Evolutionary conservation across 2,113 vertebrate genomes (phyloP).

Genomic region (Crotalus tigris): DNA sequence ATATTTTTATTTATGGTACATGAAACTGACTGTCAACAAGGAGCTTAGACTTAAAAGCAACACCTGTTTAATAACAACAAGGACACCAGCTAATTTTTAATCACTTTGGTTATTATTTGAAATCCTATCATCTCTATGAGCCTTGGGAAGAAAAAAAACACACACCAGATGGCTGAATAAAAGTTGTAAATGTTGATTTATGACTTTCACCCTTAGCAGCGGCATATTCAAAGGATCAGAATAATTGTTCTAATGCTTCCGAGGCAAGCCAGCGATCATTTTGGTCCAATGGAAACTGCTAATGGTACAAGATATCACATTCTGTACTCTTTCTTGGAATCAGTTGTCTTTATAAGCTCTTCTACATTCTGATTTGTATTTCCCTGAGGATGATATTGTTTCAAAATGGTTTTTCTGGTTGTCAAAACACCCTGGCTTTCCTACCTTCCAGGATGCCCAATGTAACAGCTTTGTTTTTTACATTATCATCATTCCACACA

Average conservation of each 20-base stretch:
- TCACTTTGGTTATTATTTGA: conserved; percentile 4
- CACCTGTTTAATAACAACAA: conserved; percentile 11
- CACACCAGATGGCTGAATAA: background rate
- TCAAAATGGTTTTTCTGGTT: background rate
- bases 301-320: background rate
- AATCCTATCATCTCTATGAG: conserved; percentile 14
- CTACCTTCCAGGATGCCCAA: background rate
- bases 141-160: conserved; percentile 15
- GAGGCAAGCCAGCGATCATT: background rate
- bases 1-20: background rate
- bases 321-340: background rate
- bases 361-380: background rate
- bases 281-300: background rate
- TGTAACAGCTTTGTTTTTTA: background rate
- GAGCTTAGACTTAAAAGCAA: background rate
- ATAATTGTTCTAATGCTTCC: background rate
- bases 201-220: background rate
- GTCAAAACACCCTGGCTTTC: background rate
- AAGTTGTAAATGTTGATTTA: conserved; percentile 23
- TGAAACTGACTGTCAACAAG: background rate
- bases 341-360: background rate
- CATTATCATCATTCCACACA: background rate
- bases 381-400: background rate
- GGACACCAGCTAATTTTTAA: conserved; percentile 3
- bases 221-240: conserved; percentile 14